Conservation (phyloP, 2,888 invertebrate species). For the Zygogramma bicolorata region DNA sequence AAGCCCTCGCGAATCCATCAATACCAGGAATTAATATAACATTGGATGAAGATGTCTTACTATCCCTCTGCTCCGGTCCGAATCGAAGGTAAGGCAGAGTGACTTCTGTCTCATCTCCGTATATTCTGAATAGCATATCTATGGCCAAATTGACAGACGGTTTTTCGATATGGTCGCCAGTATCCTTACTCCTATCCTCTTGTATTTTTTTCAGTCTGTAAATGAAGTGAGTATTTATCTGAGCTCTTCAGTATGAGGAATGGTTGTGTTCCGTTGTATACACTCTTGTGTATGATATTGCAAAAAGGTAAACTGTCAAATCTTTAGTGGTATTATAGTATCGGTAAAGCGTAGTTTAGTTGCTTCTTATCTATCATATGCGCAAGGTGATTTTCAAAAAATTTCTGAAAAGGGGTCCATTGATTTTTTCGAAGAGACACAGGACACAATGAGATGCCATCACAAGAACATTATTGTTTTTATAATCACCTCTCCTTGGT, state of each 20-base stretch:
- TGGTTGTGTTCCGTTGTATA: background rate
- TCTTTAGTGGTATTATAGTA: too few species aligned
- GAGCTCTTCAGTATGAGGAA: background rate
- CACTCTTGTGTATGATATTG: too few species aligned
- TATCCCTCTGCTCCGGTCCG: constrained; percentile 1
- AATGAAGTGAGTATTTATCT: background rate
- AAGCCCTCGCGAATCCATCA: constrained; percentile 73
- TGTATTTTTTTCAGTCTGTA: constrained; percentile 70
- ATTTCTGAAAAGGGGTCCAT: too few species aligned
- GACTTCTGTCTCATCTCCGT: constrained; percentile 70
- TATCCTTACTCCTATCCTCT: constrained; percentile 63
- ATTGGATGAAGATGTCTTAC: constrained; percentile 56
- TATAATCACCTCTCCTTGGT: too few species aligned
- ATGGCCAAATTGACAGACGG: constrained; percentile 64
- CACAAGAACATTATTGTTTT: too few species aligned
- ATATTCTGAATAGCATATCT: constrained; percentile 71
- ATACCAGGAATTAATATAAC: constrained; percentile 77
- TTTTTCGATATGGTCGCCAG: constrained; percentile 65
- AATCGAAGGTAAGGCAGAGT: constrained; percentile 2
- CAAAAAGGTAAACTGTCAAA: too few species aligned
- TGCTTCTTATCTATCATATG: too few species aligned
- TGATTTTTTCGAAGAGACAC: too few species aligned
- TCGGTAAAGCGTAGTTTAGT: too few species aligned
- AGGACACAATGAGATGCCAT: too few species aligned
- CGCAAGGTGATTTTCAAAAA: too few species aligned